Conservation (phyloP, 2,888 invertebrate genomes). For the Frankliniella intonsa region DNA sequence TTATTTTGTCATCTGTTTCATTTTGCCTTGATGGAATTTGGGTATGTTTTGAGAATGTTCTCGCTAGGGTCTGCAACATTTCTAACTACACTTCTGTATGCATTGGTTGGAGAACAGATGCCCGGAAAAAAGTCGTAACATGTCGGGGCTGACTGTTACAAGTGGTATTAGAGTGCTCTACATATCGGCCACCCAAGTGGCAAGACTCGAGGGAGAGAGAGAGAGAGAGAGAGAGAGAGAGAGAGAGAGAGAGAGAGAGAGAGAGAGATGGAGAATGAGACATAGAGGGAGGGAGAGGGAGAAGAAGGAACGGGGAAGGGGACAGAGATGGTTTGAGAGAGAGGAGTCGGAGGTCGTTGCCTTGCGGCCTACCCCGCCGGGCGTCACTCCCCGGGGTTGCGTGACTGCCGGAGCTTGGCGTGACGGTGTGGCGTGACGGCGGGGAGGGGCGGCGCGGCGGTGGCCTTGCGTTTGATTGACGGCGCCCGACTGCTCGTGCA, state of each 20-base stretch:
- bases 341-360: background rate
- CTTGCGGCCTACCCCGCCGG: background rate
- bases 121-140: background rate
- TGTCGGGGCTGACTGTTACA: background rate
- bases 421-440: conserved; percentile 13
- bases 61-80: no score
- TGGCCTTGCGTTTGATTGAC: conserved; percentile 22
- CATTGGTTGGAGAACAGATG: no score
- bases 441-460: background rate
- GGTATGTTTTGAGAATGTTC: no score
- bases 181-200: background rate
- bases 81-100: no score
- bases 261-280: background rate
- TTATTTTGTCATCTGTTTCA: no score
- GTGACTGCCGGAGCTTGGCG: background rate
- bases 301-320: no score
- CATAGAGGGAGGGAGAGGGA: no score
- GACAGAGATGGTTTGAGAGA: no score
- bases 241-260: background rate
- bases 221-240: background rate
- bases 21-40: no score
- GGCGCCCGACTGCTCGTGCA: background rate
- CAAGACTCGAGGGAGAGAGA: background rate
- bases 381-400: background rate
- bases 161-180: background rate